Evolutionary conservation across 2,888 invertebrate genomes (phyloP).

Genomic region (Latrodectus hesperus): DNA sequence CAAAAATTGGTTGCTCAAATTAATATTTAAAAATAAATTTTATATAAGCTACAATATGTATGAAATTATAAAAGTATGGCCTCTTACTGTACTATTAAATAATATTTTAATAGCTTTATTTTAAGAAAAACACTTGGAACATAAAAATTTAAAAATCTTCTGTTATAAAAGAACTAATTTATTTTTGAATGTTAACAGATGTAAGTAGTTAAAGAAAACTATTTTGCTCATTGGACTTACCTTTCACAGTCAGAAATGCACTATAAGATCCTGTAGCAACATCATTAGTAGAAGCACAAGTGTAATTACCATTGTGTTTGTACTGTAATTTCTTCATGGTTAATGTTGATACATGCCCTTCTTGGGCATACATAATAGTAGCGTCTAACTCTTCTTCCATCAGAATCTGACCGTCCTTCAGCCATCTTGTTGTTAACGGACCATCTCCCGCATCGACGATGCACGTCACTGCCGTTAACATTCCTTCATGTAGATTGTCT

Average conservation of each 20-base stretch:
- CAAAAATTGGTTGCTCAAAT: too few species aligned
- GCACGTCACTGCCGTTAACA: conserved; percentile 65
- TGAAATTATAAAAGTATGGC: background rate
- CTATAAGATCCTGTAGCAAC: conserved; percentile 73
- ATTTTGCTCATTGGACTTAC: conserved; percentile 32
- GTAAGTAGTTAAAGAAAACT: background rate
- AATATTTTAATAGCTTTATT: too few species aligned
- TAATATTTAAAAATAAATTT: background rate
- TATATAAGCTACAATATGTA: background rate
- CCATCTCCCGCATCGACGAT: conserved; percentile 67
- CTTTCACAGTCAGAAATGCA: conserved; percentile 72
- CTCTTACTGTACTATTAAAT: too few species aligned
- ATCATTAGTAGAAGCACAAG: conserved; percentile 73
- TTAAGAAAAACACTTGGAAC: too few species aligned
- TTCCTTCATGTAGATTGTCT: conserved; percentile 63
- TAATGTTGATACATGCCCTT: conserved; percentile 72
- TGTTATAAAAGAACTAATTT: too few species aligned
- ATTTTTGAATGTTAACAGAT: too few species aligned
- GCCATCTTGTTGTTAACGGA: conserved; percentile 75
- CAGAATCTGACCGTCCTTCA: conserved; percentile 74
- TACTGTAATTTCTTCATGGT: conserved; percentile 74
- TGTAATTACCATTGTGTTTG: conserved; percentile 74
- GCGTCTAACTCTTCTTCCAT: conserved; percentile 69
- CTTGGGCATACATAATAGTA: conserved; percentile 59
- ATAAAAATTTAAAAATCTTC: too few species aligned